Evolutionary conservation across 1,140 invertebrate genomes (phyloP).

Genomic region (Caenorhabditis brenneri): DNA sequence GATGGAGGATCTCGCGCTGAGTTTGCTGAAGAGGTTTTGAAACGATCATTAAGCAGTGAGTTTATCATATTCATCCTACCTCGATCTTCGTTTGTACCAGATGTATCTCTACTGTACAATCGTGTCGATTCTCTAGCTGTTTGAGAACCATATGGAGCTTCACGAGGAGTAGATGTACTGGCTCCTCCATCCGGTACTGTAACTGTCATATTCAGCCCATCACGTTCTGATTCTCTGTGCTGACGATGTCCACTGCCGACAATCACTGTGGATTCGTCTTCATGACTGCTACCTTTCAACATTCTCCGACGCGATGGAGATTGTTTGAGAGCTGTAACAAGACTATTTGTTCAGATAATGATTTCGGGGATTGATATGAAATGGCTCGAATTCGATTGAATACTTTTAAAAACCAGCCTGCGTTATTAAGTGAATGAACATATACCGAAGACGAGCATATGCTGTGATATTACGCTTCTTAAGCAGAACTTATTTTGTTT

Average conservation of each 20-base stretch:
- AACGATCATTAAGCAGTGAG: neutral
- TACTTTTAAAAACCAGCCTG: no score
- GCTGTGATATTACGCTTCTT: no score
- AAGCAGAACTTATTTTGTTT: no score
- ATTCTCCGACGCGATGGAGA: conserved; percentile 4
- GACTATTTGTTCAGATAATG: no score
- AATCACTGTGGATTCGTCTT: neutral
- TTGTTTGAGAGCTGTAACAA: conserved; percentile 3
- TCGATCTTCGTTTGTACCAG: neutral
- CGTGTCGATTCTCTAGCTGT: neutral
- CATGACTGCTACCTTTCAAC: conserved; percentile 14
- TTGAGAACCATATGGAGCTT: neutral
- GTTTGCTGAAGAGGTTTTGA: neutral
- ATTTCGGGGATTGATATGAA: no score
- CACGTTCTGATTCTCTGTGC: conserved; percentile 6
- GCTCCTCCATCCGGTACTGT: conserved; percentile 1
- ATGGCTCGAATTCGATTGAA: no score
- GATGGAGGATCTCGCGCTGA: neutral
- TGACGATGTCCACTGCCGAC: neutral
- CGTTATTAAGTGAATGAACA: no score
- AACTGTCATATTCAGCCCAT: conserved; percentile 24
- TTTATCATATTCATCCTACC: neutral
- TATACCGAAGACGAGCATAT: no score
- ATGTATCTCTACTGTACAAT: neutral
- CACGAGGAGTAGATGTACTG: neutral